A percentile compares a stretch with the other conserved stretches of the same genome.
phyloP scores from a whole-genome alignment of 1,140 invertebrate genomes.

The Pentalonia nigronervosa region DNA sequence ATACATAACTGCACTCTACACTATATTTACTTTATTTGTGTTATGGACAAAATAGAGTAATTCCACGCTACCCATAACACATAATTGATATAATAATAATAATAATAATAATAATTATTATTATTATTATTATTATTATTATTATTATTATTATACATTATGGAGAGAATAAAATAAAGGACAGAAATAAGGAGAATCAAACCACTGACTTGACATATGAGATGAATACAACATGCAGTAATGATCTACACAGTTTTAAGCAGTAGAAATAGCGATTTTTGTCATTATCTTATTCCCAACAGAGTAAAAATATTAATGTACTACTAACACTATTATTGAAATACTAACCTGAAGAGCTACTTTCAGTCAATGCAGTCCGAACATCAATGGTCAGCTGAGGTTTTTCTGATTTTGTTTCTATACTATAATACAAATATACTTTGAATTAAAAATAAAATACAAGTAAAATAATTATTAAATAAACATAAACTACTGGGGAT shows the following conservation, averaged over 20 bases:
- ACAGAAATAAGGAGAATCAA: background rate
- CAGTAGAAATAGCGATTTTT: background rate
- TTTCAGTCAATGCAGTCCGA: conserved; percentile 67
- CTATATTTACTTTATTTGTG: background rate
- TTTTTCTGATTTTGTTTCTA: conserved; percentile 64
- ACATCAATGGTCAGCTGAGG: conserved; percentile 64
- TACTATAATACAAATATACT: background rate
- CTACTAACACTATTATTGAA: background rate
- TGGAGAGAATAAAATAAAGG: background rate
- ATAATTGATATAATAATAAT: too few relatives aligned
- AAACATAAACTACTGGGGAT: background rate
- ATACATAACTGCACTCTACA: background rate
- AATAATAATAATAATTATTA: too few relatives aligned
- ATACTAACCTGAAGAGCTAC: conserved; percentile 69
- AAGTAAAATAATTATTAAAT: background rate
- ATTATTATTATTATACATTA: background rate
- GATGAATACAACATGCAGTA: background rate
- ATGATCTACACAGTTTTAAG: background rate
- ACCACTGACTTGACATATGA: background rate
- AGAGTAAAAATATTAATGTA: background rate
- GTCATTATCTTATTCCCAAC: background rate
- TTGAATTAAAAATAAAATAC: background rate
- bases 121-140: too few relatives aligned
- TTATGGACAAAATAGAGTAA: too few relatives aligned
- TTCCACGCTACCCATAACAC: background rate